phyloP scores from a whole-genome alignment of 2,113 vertebrate species.

The Tonatia bakeri region DNA sequence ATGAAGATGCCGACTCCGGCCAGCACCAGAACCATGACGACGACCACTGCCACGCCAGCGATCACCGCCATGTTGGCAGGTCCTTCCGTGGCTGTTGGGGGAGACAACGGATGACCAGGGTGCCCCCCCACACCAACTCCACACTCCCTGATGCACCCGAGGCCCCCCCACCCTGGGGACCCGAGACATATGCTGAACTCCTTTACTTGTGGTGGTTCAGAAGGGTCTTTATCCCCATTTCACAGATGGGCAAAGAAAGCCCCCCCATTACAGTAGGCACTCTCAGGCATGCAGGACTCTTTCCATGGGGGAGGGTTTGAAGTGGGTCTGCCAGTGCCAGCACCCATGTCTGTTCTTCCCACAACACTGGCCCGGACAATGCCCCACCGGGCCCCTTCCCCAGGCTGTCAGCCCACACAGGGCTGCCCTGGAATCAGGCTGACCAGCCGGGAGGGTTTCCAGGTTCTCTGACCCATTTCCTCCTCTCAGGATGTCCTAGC shows the following conservation, averaged over 20 bases:
- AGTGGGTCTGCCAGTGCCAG: not conserved
- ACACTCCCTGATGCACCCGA: not conserved
- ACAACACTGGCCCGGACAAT: not conserved
- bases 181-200: not conserved
- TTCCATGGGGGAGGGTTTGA: not conserved
- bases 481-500: not conserved
- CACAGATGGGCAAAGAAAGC: not conserved
- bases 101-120: not conserved
- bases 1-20: slow-evolving; percentile 82
- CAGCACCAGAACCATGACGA: slow-evolving; percentile 79
- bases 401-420: not conserved
- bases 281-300: not conserved
- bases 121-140: not conserved
- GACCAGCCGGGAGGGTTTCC: not conserved
- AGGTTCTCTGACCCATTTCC: not conserved
- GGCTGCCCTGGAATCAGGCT: not conserved
- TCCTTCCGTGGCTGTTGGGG: slow-evolving; percentile 58
- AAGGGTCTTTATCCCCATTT: not conserved
- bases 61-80: slow-evolving; percentile 80
- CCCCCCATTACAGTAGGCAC: fast-evolving
- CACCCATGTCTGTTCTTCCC: not conserved
- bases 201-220: not conserved
- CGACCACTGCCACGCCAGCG: slow-evolving; percentile 69
- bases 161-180: not conserved
- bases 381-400: no score